These are phyloP conservation scores for Myiotriccus ornatus DNA, from an alignment of 2,797 vertebrate genomes.

Conservation along the genomic window DNA sequence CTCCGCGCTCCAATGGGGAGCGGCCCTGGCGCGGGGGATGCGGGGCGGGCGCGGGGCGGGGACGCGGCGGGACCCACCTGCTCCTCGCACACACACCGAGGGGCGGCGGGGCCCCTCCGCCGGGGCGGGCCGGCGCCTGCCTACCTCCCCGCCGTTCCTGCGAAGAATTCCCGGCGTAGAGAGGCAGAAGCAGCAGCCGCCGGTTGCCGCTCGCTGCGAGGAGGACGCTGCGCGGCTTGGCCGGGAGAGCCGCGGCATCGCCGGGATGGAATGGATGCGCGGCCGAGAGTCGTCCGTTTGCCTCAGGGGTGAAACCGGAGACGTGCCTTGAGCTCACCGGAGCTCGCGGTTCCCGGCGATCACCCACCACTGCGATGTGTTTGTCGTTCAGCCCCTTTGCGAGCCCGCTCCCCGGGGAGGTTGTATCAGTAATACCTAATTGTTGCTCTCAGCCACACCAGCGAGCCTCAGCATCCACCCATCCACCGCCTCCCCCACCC, in stretches of 20 bases:
- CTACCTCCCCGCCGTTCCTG: neutral
- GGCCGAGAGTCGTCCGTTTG: neutral
- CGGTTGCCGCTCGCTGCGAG: neutral
- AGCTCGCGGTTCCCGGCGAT: neutral
- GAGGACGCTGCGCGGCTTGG: neutral
- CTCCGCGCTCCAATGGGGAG: conserved; percentile 65
- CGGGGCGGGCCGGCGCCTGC: neutral
- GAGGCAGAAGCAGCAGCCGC: neutral
- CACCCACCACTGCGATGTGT: fast-evolving
- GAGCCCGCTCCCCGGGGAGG: neutral
- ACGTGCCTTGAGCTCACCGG: neutral
- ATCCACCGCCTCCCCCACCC: neutral
- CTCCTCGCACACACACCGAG: neutral
- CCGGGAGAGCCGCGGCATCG: neutral
- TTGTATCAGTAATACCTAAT: fast-evolving
- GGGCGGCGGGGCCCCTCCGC: neutral
- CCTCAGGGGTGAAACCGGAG: neutral
- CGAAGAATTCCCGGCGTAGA: fast-evolving
- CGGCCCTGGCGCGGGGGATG: conserved; percentile 13
- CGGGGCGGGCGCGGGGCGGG: conserved; percentile 56
- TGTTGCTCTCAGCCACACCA: neutral
- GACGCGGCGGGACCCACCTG: conserved; percentile 50
- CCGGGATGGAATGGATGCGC: neutral
- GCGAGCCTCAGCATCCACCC: neutral
- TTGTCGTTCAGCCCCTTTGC: neutral